Evolutionary conservation across 2,888 invertebrate genomes (phyloP).

Genomic region (Meganola albula): DNA sequence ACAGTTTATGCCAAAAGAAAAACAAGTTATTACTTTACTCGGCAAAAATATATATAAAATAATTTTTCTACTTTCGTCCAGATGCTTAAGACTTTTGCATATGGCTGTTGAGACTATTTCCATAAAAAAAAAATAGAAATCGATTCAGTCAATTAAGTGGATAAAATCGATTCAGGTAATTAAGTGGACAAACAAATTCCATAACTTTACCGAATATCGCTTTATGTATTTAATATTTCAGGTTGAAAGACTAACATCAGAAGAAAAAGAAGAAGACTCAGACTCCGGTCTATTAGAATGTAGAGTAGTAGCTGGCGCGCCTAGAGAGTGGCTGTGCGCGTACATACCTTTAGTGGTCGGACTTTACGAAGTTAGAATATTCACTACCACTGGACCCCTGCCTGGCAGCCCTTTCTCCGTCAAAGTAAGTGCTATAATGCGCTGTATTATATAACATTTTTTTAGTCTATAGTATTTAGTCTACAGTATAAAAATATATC

Average conservation of each 20-base stretch:
- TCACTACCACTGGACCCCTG: slow-evolving; percentile 79
- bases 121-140: too few relatives aligned
- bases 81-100: too few relatives aligned
- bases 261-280: slow-evolving; percentile 53
- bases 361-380: slow-evolving; percentile 91
- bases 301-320: slow-evolving; percentile 78
- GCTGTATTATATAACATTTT: too few relatives aligned
- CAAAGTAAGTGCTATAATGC: slow-evolving; percentile 60
- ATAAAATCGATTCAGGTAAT: too few relatives aligned
- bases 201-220: not conserved
- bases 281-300: slow-evolving; percentile 77
- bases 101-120: too few relatives aligned
- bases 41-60: too few relatives aligned
- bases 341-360: slow-evolving; percentile 96
- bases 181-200: too few relatives aligned
- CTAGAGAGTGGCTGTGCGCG: slow-evolving; percentile 91
- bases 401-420: slow-evolving; percentile 91
- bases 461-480: not conserved
- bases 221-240: slow-evolving; percentile 21
- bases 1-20: too few relatives aligned
- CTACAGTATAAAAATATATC: not conserved
- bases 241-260: slow-evolving; percentile 66
- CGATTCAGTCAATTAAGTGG: too few relatives aligned
- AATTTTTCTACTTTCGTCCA: too few relatives aligned
- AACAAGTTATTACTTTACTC: too few relatives aligned